Base-by-base conservation (phyloP, 2,113 vertebrate genomes). In the Cyprinodon tularosa region DNA sequence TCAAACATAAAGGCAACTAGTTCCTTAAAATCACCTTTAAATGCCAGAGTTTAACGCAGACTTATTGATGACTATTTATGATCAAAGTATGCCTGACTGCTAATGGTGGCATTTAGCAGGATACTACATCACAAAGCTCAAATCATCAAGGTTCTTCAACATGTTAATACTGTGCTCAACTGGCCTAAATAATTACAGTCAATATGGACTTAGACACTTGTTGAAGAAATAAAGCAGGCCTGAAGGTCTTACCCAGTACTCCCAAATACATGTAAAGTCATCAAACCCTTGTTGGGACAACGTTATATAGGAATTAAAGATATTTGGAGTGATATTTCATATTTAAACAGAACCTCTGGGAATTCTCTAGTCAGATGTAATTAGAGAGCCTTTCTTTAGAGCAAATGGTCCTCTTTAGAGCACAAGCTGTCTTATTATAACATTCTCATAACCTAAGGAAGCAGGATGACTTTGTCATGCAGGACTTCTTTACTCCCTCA, bases 361-460 rank as follows among this genome's bases (percentile, higher is more conserved):
- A 57, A 20, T n/a, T n/a, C 50, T 57, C 50, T n/a, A 57, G 17
- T 57, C 20, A n/a, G 17, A 57, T 8, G 6, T n/a, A 20, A 9
- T 17, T 4, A 53, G 15, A 17, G 15, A 7, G 15, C 17, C 17
- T 57, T 20, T 57, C 20, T n/a, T 1, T 20, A 69, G 62, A 75
- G 72, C 1, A 0, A 76, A 77, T 53, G 62, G 59, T 68, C 71
- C 50, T 38, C 47, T 62, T 77, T 64, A 76, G 62, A 66, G 37
- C 59, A 77, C 78, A 65, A 66, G 62, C 59, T 80, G 81, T 83
- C 74, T 83, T 76, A 44, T 84, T 73, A 83, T 69, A 82, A 79
- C 84, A 76, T 79, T 81, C 84, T 84, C 81, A 82, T 22, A 59
- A 64, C 38, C 72, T 68, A 65, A 13, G 38, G 14, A 57, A 57